Evolutionary conservation across 2,888 invertebrate species (phyloP), one percentile per base, ranked within the genome.

Genomic region (Lasioglossum figueresi): DNA sequence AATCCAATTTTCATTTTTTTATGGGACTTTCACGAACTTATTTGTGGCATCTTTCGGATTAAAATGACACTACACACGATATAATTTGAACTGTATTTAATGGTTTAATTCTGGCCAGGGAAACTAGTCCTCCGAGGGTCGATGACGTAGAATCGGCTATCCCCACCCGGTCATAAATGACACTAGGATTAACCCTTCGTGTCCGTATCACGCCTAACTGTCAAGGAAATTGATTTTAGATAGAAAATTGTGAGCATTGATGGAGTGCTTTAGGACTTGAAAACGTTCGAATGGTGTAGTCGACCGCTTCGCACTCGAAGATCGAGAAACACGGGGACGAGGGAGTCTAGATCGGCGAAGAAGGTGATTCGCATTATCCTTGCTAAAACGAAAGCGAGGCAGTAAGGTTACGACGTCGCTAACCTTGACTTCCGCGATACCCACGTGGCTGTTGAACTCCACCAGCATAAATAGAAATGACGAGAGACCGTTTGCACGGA

Each of bases 341-440:
- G 27, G 23, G 63, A 40, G 19, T 19, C 3, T 10, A 10, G 23
- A 10, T 8, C 43, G 10, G 16, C 66, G 37, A 70, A n/a, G n/a
- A 74, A 37, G 16, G 68, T 2, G 10, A 19, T 19, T 12, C 19
- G 27, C 19, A 74, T 74, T 74, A 84, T 82, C 70, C 70, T 78
- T 71, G 77, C 31, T 31, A 23, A 43, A 66, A 84, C 37, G 74
- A 76, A 76, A 80, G 59, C 72, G 56, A 80, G 70, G 70, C 27
- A 63, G 74, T 66, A 85, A 83, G 87, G 73, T 83, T 63, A 43
- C 43, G 80, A 78, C 74, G 83, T 71, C 37, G 80, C 56, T 79
- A 74, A 83, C 87, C 88, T 88, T 88, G 87, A 86, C 82, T 86
- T 80, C 74, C 80, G 80, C 71, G 76, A 73, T 81, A 76, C 82